Percentiles rank a stretch among this genome's conserved stretches.
Evolutionary conservation across 2,113 vertebrate species (phyloP).

Genomic region (Poeciliopsis prolifica): DNA sequence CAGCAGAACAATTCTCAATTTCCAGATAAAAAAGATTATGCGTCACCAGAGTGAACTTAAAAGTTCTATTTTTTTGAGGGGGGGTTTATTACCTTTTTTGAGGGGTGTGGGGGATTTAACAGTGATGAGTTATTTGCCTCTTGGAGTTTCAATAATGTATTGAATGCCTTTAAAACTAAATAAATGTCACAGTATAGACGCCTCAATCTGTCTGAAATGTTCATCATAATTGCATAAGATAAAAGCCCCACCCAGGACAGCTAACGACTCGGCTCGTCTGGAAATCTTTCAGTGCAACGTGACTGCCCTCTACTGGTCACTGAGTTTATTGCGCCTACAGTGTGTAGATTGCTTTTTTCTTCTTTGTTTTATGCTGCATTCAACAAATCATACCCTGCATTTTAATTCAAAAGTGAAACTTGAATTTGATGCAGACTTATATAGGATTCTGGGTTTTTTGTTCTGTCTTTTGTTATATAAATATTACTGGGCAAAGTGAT

Average conservation of each 20-base stretch:
- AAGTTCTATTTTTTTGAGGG: not conserved
- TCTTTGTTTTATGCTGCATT: not conserved
- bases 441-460: no score
- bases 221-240: not conserved
- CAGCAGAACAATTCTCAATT: not conserved
- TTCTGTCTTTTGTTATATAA: no score
- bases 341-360: not conserved
- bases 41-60: not conserved
- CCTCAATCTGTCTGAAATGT: not conserved
- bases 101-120: not conserved
- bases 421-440: no score
- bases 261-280: not conserved
- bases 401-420: no score
- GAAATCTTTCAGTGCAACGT: slow-evolving; percentile 45
- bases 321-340: slow-evolving; percentile 28
- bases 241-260: slow-evolving; percentile 9
- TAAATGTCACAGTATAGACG: not conserved
- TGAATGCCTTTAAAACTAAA: not conserved
- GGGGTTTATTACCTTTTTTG: no score
- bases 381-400: not conserved
- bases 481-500: no score
- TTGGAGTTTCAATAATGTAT: not conserved
- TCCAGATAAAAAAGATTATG: not conserved
- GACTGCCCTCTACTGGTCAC: slow-evolving; percentile 67
- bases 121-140: not conserved